Evolutionary conservation across 2,888 invertebrate species (phyloP).

Genomic region (Corythucha ciliata): DNA sequence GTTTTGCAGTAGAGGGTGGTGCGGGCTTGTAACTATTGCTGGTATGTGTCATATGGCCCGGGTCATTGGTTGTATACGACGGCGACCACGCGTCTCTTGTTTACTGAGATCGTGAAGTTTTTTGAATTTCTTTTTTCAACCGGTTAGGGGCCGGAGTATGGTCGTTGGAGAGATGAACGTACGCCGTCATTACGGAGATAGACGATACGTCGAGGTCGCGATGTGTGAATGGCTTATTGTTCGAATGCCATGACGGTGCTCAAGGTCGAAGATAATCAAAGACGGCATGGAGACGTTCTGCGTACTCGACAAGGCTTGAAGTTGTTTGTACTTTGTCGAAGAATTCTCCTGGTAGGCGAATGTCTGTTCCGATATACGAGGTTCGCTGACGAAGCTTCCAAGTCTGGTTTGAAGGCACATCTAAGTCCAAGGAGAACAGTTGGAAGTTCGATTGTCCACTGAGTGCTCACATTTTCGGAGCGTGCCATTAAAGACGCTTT

Average conservation of each 20-base stretch:
- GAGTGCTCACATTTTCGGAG: neutral
- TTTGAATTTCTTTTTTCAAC: neutral
- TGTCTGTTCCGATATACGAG: conserved; percentile 37
- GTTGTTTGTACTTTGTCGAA: conserved; percentile 11
- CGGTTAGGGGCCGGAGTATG: neutral
- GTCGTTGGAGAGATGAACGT: neutral
- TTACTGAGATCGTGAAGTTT: neutral
- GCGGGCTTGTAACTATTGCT: too few species aligned
- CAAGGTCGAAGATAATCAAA: conserved; percentile 4
- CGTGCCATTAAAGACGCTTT: conserved; percentile 14
- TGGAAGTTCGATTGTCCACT: conserved; percentile 7
- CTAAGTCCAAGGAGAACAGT: conserved; percentile 14
- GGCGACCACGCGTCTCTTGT: neutral
- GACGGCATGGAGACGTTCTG: neutral
- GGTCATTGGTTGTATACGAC: too few species aligned
- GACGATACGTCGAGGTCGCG: conserved; percentile 7
- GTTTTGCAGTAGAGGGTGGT: too few species aligned
- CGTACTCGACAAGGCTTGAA: neutral
- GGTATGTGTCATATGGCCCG: too few species aligned
- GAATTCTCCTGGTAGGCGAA: conserved; percentile 38
- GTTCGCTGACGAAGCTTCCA: conserved; percentile 36
- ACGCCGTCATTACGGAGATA: conserved; percentile 4
- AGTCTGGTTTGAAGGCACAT: conserved; percentile 5
- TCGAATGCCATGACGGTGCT: conserved; percentile 2
- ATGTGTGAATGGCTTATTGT: conserved; percentile 1